Percentiles rank a stretch among this genome's conserved stretches.
These are phyloP conservation scores for Magallana ariakensis DNA, from an alignment of 1,140 invertebrate species.

Conservation along the genomic window DNA sequence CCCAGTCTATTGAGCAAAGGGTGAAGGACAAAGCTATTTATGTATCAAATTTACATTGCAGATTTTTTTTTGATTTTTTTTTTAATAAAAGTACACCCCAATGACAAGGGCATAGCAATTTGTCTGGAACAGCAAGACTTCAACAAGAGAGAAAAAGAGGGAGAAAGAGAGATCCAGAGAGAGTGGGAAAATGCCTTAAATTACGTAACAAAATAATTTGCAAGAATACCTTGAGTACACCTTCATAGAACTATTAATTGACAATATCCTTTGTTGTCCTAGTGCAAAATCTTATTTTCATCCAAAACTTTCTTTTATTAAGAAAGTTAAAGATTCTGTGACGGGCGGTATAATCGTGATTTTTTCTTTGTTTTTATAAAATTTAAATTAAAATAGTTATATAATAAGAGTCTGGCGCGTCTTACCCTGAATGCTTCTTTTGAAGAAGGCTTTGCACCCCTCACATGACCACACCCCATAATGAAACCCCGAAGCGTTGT, in stretches of 20 bases:
- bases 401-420: not conserved
- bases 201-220: not conserved
- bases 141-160: not conserved
- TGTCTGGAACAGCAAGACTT: not conserved
- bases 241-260: not conserved
- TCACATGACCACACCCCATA: slow-evolving; percentile 80
- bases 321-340: too few species aligned
- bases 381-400: too few species aligned
- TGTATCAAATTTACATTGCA: not conserved
- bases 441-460: slow-evolving; percentile 80
- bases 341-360: too few species aligned
- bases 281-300: too few species aligned
- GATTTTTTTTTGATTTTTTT: not conserved
- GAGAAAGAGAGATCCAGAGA: too few species aligned
- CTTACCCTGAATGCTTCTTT: slow-evolving; percentile 78
- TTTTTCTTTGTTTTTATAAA: too few species aligned
- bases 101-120: not conserved
- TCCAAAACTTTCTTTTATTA: too few species aligned
- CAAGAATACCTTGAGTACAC: not conserved
- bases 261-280: too few species aligned
- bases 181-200: not conserved
- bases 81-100: not conserved
- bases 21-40: too few species aligned
- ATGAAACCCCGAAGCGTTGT: slow-evolving; percentile 79
- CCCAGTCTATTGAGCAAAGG: too few species aligned